phyloP scores from a whole-genome alignment of 2,797 vertebrate species.

The Centropyge bicolor region DNA sequence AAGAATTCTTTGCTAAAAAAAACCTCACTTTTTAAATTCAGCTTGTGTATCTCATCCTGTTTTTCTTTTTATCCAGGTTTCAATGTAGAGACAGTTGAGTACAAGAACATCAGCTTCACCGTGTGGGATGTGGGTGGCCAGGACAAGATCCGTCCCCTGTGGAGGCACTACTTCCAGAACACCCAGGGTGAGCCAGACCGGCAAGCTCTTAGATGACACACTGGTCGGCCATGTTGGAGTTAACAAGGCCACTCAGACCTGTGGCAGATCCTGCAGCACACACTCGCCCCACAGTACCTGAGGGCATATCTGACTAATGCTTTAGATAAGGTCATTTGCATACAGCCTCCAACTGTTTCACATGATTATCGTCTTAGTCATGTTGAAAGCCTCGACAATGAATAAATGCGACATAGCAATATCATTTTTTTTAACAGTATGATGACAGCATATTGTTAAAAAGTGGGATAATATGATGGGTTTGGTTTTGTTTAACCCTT shows the following conservation, averaged over 20 bases:
- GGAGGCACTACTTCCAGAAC: constrained; percentile 99
- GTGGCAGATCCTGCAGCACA: constrained; percentile 46
- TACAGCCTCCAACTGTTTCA: constrained; percentile 47
- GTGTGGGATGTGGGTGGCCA: constrained; percentile 99
- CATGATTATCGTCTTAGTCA: constrained; percentile 49
- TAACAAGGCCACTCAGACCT: constrained; percentile 26
- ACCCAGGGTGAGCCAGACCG: constrained; percentile 90
- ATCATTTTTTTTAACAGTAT: constrained; percentile 27
- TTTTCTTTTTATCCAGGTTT: constrained; percentile 86
- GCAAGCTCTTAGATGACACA: constrained; percentile 20
- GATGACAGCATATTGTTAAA: constrained; percentile 23
- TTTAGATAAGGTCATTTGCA: constrained; percentile 58
- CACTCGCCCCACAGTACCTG: constrained; percentile 41
- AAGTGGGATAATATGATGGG: neutral
- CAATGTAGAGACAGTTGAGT: constrained; percentile 98
- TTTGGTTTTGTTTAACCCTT: neutral
- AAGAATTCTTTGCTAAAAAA: neutral
- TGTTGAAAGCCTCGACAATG: constrained; percentile 37
- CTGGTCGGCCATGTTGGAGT: constrained; percentile 12
- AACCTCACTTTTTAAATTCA: neutral
- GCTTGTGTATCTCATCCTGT: neutral
- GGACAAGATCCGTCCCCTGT: constrained; percentile 97
- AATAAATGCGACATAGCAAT: constrained; percentile 18
- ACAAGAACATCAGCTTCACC: constrained; percentile 99
- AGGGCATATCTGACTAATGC: constrained; percentile 64